Percentiles rank a stretch among this genome's conserved stretches.
These are phyloP conservation scores for Onychorhynchus coronatus DNA, from an alignment of 2,113 vertebrate species.

Conservation along the genomic window DNA sequence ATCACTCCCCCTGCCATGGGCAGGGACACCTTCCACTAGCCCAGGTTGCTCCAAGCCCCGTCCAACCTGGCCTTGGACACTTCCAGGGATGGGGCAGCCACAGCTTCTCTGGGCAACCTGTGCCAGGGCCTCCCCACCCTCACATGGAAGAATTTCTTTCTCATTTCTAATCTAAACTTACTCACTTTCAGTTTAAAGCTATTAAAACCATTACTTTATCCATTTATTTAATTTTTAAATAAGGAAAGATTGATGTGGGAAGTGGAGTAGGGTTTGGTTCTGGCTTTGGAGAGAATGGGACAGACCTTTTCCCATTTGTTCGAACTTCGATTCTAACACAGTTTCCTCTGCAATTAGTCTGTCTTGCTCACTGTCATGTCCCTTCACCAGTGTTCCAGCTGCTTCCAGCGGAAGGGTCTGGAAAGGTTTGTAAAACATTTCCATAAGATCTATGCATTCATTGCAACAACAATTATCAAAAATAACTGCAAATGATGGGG, in stretches of 20 bases:
- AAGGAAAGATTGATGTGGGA: background rate
- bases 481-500: background rate
- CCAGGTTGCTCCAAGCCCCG: accelerated
- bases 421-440: background rate
- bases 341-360: background rate
- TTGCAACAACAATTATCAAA: background rate
- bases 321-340: background rate
- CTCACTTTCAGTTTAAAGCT: background rate
- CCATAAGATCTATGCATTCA: background rate
- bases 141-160: background rate
- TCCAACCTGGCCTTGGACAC: background rate
- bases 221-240: background rate
- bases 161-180: background rate
- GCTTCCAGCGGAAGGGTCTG: background rate
- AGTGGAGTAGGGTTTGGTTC: background rate
- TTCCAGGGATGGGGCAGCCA: background rate
- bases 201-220: background rate
- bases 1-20: background rate
- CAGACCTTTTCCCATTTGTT: background rate
- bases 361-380: accelerated
- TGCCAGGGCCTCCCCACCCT: accelerated
- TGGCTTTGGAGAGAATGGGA: background rate
- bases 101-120: background rate
- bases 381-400: background rate
- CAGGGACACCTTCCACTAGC: accelerated